A percentile compares a stretch with the other conserved stretches of the same genome.
These are phyloP conservation scores for Caenorhabditis brenneri DNA, from an alignment of 1,140 invertebrate genomes.

Conservation along the genomic window DNA sequence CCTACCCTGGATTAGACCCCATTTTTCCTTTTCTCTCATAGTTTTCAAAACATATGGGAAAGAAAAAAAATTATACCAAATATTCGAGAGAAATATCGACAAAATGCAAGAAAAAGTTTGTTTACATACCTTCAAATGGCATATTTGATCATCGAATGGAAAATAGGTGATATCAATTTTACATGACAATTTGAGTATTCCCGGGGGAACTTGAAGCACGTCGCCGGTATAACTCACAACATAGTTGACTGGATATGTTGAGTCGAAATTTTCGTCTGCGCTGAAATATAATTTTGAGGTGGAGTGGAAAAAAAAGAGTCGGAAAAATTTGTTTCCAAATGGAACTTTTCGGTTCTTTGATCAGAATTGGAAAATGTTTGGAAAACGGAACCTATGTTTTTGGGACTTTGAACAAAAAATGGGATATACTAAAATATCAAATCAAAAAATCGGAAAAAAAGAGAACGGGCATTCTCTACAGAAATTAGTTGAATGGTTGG, in stretches of 20 bases:
- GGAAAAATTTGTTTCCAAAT: too few species aligned
- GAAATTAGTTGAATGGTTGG: too few species aligned
- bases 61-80: not conserved
- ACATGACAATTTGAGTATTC: conserved; percentile 70
- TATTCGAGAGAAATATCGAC: not conserved
- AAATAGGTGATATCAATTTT: conserved; percentile 70
- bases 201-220: conserved; percentile 68
- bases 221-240: conserved; percentile 63
- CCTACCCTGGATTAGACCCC: conserved; percentile 14
- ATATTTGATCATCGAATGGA: conserved; percentile 69
- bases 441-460: too few species aligned
- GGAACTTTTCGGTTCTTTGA: too few species aligned
- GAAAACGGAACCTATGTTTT: too few species aligned
- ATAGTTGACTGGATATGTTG: conserved; percentile 68
- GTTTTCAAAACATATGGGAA: not conserved
- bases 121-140: conserved; percentile 71
- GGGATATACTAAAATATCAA: too few species aligned
- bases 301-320: too few species aligned
- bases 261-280: conserved; percentile 69
- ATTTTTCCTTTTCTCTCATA: not conserved
- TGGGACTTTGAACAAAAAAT: too few species aligned
- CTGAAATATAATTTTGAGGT: conserved; percentile 47
- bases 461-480: too few species aligned
- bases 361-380: too few species aligned
- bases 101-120: not conserved